phyloP scores from a whole-genome alignment of 1,140 invertebrate species.

The Aplysia californica region DNA sequence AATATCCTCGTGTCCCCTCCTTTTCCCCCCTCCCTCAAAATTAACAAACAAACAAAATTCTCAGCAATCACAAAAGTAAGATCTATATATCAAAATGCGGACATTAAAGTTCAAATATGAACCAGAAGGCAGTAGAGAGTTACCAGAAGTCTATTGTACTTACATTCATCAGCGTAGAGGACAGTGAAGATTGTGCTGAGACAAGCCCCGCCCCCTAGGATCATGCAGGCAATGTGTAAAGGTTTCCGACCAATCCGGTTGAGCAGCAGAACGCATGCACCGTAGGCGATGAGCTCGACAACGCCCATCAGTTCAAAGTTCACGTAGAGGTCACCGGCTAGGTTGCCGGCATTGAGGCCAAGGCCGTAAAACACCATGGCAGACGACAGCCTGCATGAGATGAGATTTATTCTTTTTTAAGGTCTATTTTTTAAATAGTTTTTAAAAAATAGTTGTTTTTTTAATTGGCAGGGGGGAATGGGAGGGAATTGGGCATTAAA shows the following conservation, averaged over 20 bases:
- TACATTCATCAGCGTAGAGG: constrained; percentile 39
- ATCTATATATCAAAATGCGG: too few relatives aligned
- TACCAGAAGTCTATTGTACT: constrained; percentile 4
- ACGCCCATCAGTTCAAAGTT: constrained; percentile 69
- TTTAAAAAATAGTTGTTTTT: too few relatives aligned
- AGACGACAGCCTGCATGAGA: neutral
- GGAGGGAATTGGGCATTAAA: too few relatives aligned
- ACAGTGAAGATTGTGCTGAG: constrained; percentile 42
- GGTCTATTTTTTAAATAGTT: too few relatives aligned
- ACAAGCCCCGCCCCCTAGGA: constrained; percentile 45
- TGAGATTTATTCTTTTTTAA: too few relatives aligned
- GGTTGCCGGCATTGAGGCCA: constrained; percentile 67
- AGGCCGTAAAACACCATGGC: constrained; percentile 74
- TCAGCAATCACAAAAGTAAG: too few relatives aligned
- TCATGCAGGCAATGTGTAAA: constrained; percentile 39
- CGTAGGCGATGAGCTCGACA: constrained; percentile 79
- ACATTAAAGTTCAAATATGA: too few relatives aligned
- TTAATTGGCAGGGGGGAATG: too few relatives aligned
- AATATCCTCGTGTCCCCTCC: too few relatives aligned
- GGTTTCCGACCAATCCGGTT: constrained; percentile 46
- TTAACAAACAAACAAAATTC: too few relatives aligned
- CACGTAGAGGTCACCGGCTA: constrained; percentile 55
- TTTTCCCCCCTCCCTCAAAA: too few relatives aligned
- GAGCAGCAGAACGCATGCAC: constrained; percentile 39
- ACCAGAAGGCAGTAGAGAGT: too few relatives aligned